Evolutionary conservation across 2,113 vertebrate species (phyloP), one percentile per base, ranked within the genome.

Genomic region (Pitta sordida): DNA sequence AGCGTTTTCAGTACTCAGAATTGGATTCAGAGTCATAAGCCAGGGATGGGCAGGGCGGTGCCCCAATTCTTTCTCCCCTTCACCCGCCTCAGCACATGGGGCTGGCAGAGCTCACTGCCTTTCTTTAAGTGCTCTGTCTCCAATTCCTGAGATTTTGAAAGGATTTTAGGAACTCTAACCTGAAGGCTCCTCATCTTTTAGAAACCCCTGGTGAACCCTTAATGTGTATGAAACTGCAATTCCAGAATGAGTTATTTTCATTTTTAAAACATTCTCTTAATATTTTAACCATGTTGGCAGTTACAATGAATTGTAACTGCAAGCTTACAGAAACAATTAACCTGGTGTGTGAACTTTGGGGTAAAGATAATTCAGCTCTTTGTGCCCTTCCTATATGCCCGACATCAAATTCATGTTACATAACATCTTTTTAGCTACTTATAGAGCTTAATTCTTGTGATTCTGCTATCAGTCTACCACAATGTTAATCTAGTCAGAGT

Each of bases 51-150:
- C 39, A 79, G 26, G 27, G n/a, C 63, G 51, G 75, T 0, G 2
- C 23, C 80, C 53, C 7, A 11, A 0, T 60, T 87, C 53, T 36
- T 80, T 68, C 76, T 80, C 22, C 23, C 7, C 12, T 59, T 86
- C 17, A 9, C 13, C 24, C 2, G 4, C 5, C 30, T 70, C 1
- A 1, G n/a, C 30, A 44, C 21, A 0, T 0, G 30, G 0, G 0
- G 16, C 30, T 78, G 71, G 46, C 60, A 55, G 80, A 39, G 34
- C 29, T 73, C 15, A 0, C 46, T 29, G 46, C 15, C 10, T 26
- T 78, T 22, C 49, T 52, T 21, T 17, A 27, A 8, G 30, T 39
- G 26, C 14, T 78, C 18, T 2, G 0, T 8, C 13, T 77, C 16
- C 30, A 14, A 3, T 51, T 55, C 48, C 52, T 64, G 39, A 71